These are phyloP conservation scores for Helicoverpa assulta DNA, from an alignment of 2,888 invertebrate genomes.

Conservation along the genomic window DNA sequence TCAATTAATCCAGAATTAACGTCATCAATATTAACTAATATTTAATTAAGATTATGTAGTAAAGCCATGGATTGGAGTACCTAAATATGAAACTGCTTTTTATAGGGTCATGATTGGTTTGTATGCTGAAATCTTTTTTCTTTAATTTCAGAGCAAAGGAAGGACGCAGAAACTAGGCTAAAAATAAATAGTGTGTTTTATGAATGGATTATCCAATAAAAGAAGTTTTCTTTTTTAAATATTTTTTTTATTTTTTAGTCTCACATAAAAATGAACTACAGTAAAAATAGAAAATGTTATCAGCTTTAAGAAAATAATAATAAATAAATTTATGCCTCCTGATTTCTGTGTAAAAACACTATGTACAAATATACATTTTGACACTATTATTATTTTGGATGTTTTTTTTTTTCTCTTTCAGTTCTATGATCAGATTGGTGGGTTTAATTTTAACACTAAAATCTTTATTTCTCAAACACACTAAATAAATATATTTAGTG, in stretches of 20 bases:
- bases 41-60: too few relatives aligned
- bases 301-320: conserved; percentile 70
- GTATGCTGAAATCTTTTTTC: neutral
- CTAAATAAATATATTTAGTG: conserved; percentile 6
- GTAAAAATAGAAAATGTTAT: conserved; percentile 80
- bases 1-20: too few relatives aligned
- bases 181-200: conserved; percentile 33
- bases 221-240: conserved; percentile 59
- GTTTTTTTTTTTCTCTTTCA: conserved; percentile 29
- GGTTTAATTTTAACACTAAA: conserved; percentile 61
- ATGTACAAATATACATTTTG: conserved; percentile 87
- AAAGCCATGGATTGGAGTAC: too few relatives aligned
- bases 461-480: conserved; percentile 10
- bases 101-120: neutral
- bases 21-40: too few relatives aligned
- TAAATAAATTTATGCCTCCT: conserved; percentile 87
- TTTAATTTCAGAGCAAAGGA: conserved; percentile 75
- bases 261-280: conserved; percentile 75
- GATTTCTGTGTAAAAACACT: conserved; percentile 76
- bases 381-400: conserved; percentile 59
- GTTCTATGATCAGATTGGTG: conserved; percentile 70
- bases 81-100: neutral
- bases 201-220: conserved; percentile 53
- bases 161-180: conserved; percentile 58
- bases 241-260: conserved; percentile 77